These are phyloP conservation scores for Drosophila sechellia DNA, from an alignment of 1,140 invertebrate species.

Conservation along the genomic window DNA sequence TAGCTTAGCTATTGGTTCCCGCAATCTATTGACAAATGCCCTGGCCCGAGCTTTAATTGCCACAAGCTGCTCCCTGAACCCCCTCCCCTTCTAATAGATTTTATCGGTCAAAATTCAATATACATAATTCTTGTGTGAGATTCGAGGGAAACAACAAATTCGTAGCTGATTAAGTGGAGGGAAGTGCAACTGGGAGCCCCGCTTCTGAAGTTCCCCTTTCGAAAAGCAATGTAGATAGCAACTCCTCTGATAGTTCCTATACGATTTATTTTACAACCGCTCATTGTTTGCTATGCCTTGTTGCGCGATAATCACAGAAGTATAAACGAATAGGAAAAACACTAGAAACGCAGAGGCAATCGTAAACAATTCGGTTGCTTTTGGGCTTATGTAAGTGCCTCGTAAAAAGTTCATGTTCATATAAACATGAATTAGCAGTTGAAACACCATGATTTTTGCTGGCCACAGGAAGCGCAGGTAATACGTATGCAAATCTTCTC, in stretches of 20 bases:
- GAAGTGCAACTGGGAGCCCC: constrained; percentile 22
- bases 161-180: constrained; percentile 49
- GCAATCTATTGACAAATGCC: constrained; percentile 68
- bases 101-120: constrained; percentile 62
- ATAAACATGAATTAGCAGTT: constrained; percentile 14
- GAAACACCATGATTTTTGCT: neutral
- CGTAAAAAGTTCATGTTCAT: constrained; percentile 17
- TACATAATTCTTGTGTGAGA: constrained; percentile 47
- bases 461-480: neutral
- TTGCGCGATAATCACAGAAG: constrained; percentile 42
- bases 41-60: constrained; percentile 62
- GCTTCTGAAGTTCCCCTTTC: neutral
- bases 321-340: constrained; percentile 24
- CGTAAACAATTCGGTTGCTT: constrained; percentile 11
- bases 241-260: constrained; percentile 32
- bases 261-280: constrained; percentile 56
- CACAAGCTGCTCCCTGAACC: constrained; percentile 13
- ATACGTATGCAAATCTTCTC: neutral
- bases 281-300: constrained; percentile 13
- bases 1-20: constrained; percentile 22
- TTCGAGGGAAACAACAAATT: constrained; percentile 28
- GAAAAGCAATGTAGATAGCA: constrained; percentile 26
- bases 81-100: constrained; percentile 20
- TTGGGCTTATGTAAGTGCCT: constrained; percentile 22
- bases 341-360: constrained; percentile 2